A percentile compares a stretch with the other conserved stretches of the same genome.
phyloP scores from a whole-genome alignment of 2,113 vertebrate genomes.

The Pimephales promelas region DNA sequence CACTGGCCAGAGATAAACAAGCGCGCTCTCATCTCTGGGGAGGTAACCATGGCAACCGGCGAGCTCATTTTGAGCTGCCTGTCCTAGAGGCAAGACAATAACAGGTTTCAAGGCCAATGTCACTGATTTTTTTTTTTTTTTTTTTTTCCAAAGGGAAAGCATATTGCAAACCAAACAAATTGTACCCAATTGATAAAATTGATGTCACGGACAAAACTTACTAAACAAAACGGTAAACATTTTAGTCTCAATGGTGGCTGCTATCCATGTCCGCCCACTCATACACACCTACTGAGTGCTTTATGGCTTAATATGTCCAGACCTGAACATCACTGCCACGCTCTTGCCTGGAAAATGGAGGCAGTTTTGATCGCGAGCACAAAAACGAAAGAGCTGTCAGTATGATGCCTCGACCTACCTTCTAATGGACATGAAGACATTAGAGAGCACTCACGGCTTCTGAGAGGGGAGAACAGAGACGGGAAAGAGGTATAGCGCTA shows the following conservation, averaged over 20 bases:
- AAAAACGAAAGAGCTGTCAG: slow-evolving; percentile 41
- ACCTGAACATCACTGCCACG: background rate
- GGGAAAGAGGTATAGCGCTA: slow-evolving; percentile 48
- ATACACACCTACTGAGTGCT: background rate
- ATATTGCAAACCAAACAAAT: slow-evolving; percentile 19
- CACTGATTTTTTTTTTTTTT: slow-evolving; percentile 54
- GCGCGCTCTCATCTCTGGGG: slow-evolving; percentile 71
- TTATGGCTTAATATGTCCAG: slow-evolving; percentile 26
- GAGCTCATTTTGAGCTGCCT: slow-evolving; percentile 68
- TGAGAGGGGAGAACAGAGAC: slow-evolving; percentile 7
- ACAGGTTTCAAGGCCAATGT: slow-evolving; percentile 79
- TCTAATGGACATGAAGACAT: slow-evolving; percentile 43
- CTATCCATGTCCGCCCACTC: background rate
- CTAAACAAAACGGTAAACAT: background rate
- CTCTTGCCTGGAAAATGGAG: background rate
- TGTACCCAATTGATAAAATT: slow-evolving; percentile 5
- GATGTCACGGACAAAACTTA: background rate
- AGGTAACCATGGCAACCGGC: slow-evolving; percentile 79
- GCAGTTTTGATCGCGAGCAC: background rate
- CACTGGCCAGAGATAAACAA: slow-evolving; percentile 79
- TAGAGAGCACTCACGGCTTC: slow-evolving; percentile 26
- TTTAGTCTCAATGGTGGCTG: background rate
- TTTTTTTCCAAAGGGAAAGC: slow-evolving; percentile 20
- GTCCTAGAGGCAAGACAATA: slow-evolving; percentile 80
- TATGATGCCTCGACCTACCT: slow-evolving; percentile 22